These are phyloP conservation scores for Clitarchus hookeri DNA, from an alignment of 2,888 invertebrate genomes.

Conservation along the genomic window DNA sequence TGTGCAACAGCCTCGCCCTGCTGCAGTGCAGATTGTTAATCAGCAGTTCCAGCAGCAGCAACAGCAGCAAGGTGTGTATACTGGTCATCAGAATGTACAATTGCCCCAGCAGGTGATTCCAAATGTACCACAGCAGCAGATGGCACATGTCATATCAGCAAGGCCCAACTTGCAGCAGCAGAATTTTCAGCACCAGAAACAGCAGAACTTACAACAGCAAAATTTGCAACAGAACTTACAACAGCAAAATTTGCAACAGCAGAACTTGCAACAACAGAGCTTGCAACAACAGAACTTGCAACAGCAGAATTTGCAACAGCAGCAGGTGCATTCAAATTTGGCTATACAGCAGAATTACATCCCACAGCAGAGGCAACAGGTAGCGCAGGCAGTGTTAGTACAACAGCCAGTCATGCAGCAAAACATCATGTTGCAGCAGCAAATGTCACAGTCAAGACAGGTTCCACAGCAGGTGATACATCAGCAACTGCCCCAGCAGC, in stretches of 20 bases:
- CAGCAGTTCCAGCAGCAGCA: too few species aligned
- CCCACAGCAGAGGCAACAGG: neutral
- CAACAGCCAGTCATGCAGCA: conserved; percentile 19
- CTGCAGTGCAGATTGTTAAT: neutral
- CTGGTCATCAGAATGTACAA: neutral
- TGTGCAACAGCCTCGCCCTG: conserved; percentile 12
- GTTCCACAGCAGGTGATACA: neutral
- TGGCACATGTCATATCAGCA: neutral
- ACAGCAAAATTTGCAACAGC: conserved; percentile 29
- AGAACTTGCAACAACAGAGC: conserved; percentile 49
- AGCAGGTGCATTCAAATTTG: neutral
- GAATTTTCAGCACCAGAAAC: conserved; percentile 6
- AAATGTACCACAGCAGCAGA: neutral
- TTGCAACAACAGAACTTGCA: conserved; percentile 54
- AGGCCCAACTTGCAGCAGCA: conserved; percentile 17
- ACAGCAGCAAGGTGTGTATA: neutral
- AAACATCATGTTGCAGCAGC: neutral
- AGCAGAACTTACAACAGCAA: conserved; percentile 15
- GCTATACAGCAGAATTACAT: neutral
- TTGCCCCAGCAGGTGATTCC: neutral
- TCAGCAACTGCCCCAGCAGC: conserved; percentile 49
- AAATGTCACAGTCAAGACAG: conserved; percentile 47
- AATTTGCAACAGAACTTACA: conserved; percentile 36
- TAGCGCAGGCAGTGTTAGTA: neutral
- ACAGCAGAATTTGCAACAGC: conserved; percentile 45